Conservation (phyloP, 2,797 vertebrate species). For the Kryptopterus vitreolus region DNA sequence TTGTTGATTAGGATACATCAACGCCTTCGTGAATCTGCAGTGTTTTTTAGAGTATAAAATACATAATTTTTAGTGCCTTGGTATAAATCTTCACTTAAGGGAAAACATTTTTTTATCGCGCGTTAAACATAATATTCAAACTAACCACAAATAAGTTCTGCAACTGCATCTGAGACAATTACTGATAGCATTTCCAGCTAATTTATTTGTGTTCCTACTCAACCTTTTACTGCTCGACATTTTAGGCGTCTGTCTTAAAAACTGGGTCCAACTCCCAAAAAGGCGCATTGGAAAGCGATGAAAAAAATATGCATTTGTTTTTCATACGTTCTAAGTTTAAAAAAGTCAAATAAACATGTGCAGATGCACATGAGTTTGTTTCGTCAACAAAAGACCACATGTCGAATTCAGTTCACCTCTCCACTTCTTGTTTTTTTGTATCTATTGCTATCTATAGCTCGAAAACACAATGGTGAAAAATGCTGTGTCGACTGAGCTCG, state of each 20-base stretch:
- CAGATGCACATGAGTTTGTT: background rate
- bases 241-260: background rate
- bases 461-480: conserved; percentile 75
- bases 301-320: background rate
- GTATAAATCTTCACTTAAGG: conserved; percentile 16
- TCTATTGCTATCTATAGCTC: conserved; percentile 70
- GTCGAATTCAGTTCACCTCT: background rate
- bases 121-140: too few species aligned
- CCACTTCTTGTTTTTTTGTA: conserved; percentile 8
- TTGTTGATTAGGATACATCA: background rate
- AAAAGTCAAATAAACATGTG: background rate
- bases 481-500: conserved; percentile 71
- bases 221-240: background rate
- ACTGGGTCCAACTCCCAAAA: background rate
- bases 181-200: background rate
- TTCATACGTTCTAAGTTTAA: background rate
- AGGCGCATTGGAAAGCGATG: background rate
- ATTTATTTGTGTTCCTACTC: background rate
- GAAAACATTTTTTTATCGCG: too few species aligned
- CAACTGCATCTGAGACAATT: background rate
- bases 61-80: conserved; percentile 40
- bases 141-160: background rate
- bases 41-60: background rate
- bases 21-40: background rate
- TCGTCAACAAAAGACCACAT: background rate